Evolutionary conservation across 2,113 vertebrate genomes (phyloP), one percentile per base, ranked within the genome.

Genomic region (Peromyscus polionotus): DNA sequence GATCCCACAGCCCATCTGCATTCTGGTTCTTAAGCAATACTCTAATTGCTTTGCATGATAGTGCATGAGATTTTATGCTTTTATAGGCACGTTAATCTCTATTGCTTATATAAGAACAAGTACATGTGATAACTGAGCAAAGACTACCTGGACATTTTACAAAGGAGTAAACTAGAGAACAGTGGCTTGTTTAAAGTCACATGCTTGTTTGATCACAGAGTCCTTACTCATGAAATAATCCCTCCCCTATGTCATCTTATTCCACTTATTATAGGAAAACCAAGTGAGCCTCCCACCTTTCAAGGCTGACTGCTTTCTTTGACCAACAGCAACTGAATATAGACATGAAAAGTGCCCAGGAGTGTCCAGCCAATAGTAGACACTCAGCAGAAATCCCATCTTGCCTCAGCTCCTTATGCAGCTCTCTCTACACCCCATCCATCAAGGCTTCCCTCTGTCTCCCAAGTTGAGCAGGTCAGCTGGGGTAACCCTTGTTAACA

Each of bases 401-500:
- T 84, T 92, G 61, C 36, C 61, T 93, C 24, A 2, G 5, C 11
- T 93, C 26, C 28, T 65, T 65, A 76, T 24, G 73, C 7, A 92
- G 22, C 73, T 94, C 24, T 90, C 57, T 88, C 13, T 97, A 45
- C 20, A 67, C 17, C 48, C 20, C 67, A 91, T 63, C 59, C 88
- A 68, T 85, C 10, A 89, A 88, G 51, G 73, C 14, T 95, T 83
- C 77, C 57, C 67, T 92, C 33, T 86, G 68, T 54, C 31, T 7
- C 7, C 3, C 3, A 2, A 51, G 6, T 61, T 96, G 80, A 81
- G 70, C 65, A 96, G 65, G 54, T 84, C 48, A 93, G 20, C 61
- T 61, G 95, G 77, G 28, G 54, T 65, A 26, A 59, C 68, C 88
- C 92, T 96, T 92, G 26, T 36, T 96, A 94, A 94, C 65, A 95